Base-by-base conservation (phyloP, 1,140 invertebrate genomes). In the Charaxes varanes region DNA sequence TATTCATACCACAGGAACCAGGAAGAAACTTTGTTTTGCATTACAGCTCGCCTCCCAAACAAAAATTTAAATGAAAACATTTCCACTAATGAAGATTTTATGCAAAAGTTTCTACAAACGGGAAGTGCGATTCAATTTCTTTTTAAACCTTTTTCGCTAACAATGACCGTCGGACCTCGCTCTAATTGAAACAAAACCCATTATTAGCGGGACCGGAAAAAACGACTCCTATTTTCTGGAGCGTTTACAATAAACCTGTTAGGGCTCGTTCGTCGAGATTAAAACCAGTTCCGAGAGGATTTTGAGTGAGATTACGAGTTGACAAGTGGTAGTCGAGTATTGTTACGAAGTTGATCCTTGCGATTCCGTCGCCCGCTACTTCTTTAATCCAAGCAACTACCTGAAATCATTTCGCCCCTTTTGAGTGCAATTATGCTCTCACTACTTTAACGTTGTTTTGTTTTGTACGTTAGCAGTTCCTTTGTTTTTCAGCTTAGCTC, bases 281-380 rank as follows among this genome's bases (percentile, higher is more conserved):
- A 52, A 52, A 51, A 41, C 55, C 45, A 34, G 52, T 58, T 59
- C 47, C 35, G 43, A 49, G 52, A 50, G 47, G 48, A 50, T 57
- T 64, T 54, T 46, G 44, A 54, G 50, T 53, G 47, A 59, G 62
- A 65, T 65, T 65, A 64, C 48, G 38, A 49, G 48, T 50, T 62
- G 57, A 56, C 62, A 61, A 65, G 57, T 57, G 52, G 45, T 34
- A 55, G 42, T 43, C 26, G 47, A 67, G 58, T 60, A 68, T 68
- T 65, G 62, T 69, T 61, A 22, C 28, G 16, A 33, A 34, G 30
- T 28, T 46, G 43, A 40, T 46, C 42, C 42, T 32, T 37, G 43
- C 35, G 43, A 40, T 40, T 35, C 10, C 35, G 37, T 15, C 27
- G 18, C 18, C 18, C 15, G 16, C 32, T 34, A 10, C 17, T 19